A percentile compares a stretch with the other conserved stretches of the same genome.
phyloP scores from a whole-genome alignment of 2,797 vertebrate species.

The Syncerus caffer region DNA sequence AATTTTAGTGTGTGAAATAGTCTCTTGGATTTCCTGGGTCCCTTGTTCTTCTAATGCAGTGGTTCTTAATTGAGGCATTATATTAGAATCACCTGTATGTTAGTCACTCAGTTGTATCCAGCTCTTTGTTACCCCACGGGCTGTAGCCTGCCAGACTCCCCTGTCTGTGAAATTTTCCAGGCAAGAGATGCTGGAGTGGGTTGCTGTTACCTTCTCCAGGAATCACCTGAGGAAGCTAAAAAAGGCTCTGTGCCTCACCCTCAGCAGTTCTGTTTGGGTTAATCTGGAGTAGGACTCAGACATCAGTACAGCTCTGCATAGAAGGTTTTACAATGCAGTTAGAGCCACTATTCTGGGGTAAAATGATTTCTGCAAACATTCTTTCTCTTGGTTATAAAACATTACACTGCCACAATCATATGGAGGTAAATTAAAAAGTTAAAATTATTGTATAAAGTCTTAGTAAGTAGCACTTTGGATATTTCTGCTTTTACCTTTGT shows the following conservation, averaged over 20 bases:
- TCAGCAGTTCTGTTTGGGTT: neutral
- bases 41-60: neutral
- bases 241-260: neutral
- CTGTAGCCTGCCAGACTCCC: neutral
- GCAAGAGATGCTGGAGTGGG: neutral
- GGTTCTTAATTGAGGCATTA: neutral
- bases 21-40: neutral
- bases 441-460: slow-evolving; percentile 15
- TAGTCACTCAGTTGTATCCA: neutral
- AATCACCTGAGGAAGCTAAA: neutral
- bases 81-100: neutral
- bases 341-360: neutral
- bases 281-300: neutral
- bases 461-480: neutral
- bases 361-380: slow-evolving; percentile 9
- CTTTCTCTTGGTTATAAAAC: slow-evolving; percentile 14
- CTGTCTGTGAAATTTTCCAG: neutral
- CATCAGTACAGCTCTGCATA: neutral
- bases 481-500: slow-evolving; percentile 50
- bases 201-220: neutral
- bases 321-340: neutral
- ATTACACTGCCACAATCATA: neutral
- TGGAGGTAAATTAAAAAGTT: slow-evolving; percentile 24
- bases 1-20: slow-evolving; percentile 17
- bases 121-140: neutral